Evolutionary conservation across 2,113 vertebrate species (phyloP).

Genomic region (Progne subis): DNA sequence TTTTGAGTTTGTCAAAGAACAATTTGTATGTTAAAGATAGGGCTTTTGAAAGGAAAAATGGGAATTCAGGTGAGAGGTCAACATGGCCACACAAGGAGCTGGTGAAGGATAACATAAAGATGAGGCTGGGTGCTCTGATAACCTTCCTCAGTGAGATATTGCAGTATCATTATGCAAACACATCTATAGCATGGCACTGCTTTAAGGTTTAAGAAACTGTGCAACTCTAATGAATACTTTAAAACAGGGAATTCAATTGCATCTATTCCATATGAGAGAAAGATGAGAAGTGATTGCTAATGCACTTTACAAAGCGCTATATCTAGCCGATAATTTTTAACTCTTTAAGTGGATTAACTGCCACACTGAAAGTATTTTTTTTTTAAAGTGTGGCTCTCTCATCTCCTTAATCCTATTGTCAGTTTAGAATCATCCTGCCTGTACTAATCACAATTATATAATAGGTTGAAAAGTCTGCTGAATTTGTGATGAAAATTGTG

Average conservation of each 20-base stretch:
- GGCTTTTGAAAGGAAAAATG: constrained; percentile 14
- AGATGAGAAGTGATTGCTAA: constrained; percentile 39
- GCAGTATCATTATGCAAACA: constrained; percentile 25
- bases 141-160: not conserved
- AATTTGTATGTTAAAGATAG: not conserved
- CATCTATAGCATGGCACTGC: not conserved
- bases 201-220: constrained; percentile 13
- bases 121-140: not conserved
- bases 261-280: not conserved
- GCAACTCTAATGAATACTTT: constrained; percentile 47
- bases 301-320: not conserved
- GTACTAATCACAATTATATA: not conserved
- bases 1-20: not conserved
- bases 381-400: not conserved
- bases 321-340: constrained; percentile 18
- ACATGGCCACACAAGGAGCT: not conserved
- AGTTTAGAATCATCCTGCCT: not conserved
- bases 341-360: constrained; percentile 35
- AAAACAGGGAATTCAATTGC: constrained; percentile 33
- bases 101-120: not conserved
- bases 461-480: not conserved
- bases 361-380: not conserved
- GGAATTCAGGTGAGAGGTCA: constrained; percentile 65
- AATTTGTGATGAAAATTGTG: not conserved
- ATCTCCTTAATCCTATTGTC: not conserved